Evolutionary conservation across 1,140 invertebrate genomes (phyloP).

Genomic region (Heliothis subflexa): DNA sequence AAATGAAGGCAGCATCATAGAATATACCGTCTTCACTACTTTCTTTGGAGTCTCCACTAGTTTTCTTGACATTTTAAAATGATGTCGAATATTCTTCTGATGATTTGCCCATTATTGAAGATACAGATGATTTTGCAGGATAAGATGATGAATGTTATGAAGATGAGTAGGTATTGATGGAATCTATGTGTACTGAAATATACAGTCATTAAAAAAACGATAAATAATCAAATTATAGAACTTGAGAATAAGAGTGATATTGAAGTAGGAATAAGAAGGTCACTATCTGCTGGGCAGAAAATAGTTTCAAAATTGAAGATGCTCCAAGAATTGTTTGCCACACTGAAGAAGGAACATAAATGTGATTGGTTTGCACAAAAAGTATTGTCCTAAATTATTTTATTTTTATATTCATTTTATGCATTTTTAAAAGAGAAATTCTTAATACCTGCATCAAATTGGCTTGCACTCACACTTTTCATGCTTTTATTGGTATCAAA

Average conservation of each 20-base stretch:
- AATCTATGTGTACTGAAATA: no score
- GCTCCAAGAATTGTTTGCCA: conserved; percentile 47
- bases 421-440: conserved; percentile 53
- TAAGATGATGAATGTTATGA: background rate
- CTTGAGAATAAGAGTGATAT: background rate
- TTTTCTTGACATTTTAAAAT: background rate
- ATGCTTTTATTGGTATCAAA: conserved; percentile 73
- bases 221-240: no score
- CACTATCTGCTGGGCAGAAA: no score
- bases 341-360: conserved; percentile 60
- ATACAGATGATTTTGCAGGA: background rate
- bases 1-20: no score
- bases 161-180: no score
- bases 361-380: conserved; percentile 76
- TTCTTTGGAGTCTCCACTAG: background rate
- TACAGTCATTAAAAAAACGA: no score
- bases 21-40: background rate
- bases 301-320: background rate
- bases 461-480: conserved; percentile 80
- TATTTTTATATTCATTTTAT: conserved; percentile 60
- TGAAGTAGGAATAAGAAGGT: background rate
- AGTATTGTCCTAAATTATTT: conserved; percentile 60
- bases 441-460: conserved; percentile 68
- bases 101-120: no score
- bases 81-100: no score